These are phyloP conservation scores for Prorops nasuta DNA, from an alignment of 1,140 invertebrate genomes.

Conservation along the genomic window DNA sequence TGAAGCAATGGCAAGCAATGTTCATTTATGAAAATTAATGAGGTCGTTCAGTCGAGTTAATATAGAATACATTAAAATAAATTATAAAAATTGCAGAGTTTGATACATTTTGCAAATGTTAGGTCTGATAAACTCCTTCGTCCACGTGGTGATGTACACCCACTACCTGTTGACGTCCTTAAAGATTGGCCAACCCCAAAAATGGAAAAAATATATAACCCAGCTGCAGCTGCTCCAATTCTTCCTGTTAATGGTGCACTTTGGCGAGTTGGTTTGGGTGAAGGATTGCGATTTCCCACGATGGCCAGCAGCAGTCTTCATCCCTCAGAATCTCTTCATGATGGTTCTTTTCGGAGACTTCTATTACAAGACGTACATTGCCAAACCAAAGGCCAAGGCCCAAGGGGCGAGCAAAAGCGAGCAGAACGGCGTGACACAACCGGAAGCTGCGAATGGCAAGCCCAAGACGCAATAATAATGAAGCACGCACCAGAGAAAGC, in stretches of 20 bases:
- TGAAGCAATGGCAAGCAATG: no score
- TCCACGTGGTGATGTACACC: constrained; percentile 79
- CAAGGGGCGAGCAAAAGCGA: no score
- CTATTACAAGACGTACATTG: constrained; percentile 77
- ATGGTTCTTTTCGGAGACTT: constrained; percentile 82
- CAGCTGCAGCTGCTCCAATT: constrained; percentile 79
- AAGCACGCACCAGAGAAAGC: no score
- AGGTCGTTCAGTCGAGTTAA: no score
- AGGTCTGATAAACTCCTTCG: constrained; percentile 71
- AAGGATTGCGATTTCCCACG: constrained; percentile 74
- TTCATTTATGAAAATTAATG: no score
- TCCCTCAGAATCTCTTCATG: constrained; percentile 75
- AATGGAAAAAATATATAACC: constrained; percentile 77
- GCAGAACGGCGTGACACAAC: constrained; percentile 3
- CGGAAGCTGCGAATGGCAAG: constrained; percentile 26
- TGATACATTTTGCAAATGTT: no score
- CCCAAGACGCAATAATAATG: constrained; percentile 30
- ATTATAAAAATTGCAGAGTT: no score
- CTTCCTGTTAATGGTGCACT: constrained; percentile 68
- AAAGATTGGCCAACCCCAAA: constrained; percentile 56
- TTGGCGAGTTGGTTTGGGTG: constrained; percentile 63
- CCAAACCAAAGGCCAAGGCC: constrained; percentile 23
- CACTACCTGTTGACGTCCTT: constrained; percentile 72
- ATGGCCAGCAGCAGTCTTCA: constrained; percentile 59
- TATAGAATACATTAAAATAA: no score